Percentiles rank a stretch among this genome's conserved stretches.
Conservation (phyloP, 2,113 vertebrate genomes). For the Dermatemys mawii region DNA sequence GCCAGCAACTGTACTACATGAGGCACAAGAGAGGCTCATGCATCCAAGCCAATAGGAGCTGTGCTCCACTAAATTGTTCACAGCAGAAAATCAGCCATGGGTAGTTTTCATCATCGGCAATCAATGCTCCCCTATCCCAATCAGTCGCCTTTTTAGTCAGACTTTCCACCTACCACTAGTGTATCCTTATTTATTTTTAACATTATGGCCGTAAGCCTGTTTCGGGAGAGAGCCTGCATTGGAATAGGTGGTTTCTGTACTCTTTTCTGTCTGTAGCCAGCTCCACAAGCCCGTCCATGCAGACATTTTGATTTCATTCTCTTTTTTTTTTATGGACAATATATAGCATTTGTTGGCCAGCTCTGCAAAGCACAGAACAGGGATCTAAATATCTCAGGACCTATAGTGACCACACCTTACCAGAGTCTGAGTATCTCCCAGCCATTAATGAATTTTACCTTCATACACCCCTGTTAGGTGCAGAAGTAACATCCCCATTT, state of each 20-base stretch:
- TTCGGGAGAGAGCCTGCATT: no score
- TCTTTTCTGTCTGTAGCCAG: no score
- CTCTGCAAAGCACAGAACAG: no score
- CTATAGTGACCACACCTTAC: accelerated
- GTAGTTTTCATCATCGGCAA: neutral
- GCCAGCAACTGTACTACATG: neutral
- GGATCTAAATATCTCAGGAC: neutral
- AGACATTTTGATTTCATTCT: no score
- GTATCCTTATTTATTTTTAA: no score
- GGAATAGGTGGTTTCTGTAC: no score
- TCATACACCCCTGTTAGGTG: neutral
- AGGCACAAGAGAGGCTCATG: neutral
- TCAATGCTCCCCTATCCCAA: neutral
- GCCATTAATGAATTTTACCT: conserved; percentile 23
- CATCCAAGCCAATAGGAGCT: neutral
- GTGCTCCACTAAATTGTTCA: neutral
- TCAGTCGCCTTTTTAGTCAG: neutral
- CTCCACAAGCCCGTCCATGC: no score
- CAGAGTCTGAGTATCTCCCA: no score
- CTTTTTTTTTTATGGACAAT: no score
- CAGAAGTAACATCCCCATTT: neutral
- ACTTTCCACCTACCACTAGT: no score
- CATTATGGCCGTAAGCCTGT: no score
- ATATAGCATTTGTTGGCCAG: no score
- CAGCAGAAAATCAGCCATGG: neutral